Evolutionary conservation across 2,113 vertebrate genomes (phyloP).

Genomic region (Speoplatyrhinus poulsoni): DNA sequence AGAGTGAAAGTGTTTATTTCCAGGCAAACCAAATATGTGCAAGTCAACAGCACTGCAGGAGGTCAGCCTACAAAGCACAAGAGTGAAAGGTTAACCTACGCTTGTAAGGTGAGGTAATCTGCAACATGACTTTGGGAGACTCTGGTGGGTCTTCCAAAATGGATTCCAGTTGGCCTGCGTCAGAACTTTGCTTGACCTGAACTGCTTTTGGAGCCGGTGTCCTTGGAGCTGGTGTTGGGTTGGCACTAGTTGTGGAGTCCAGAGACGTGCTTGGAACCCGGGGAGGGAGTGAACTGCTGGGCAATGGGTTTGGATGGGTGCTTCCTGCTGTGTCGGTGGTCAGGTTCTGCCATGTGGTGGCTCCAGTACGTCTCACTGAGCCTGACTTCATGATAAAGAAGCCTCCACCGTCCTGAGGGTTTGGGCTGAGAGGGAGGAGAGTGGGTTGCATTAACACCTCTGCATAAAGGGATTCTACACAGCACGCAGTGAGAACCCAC

Average conservation of each 20-base stretch:
- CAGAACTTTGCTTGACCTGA: slow-evolving; percentile 19
- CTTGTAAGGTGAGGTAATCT: slow-evolving; percentile 56
- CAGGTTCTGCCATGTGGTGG: slow-evolving; percentile 54
- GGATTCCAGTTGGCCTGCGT: slow-evolving; percentile 42
- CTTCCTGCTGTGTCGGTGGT: slow-evolving; percentile 5
- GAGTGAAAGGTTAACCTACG: slow-evolving; percentile 55
- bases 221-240: slow-evolving; percentile 7
- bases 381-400: slow-evolving; percentile 43
- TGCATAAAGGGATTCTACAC: no score
- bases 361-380: slow-evolving; percentile 49
- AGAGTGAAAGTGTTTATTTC: slow-evolving; percentile 29
- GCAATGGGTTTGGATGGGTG: slow-evolving; percentile 4
- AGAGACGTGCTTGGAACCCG: neutral
- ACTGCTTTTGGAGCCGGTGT: slow-evolving; percentile 33
- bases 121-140: slow-evolving; percentile 46
- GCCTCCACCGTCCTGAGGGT: slow-evolving; percentile 48
- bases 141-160: slow-evolving; percentile 41
- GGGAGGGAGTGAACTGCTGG: slow-evolving; percentile 5
- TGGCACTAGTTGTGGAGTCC: neutral
- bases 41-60: no score
- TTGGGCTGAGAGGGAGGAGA: slow-evolving; percentile 46
- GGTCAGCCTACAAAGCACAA: no score
- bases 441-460: no score
- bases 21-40: neutral
- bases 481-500: no score